Conservation (phyloP, 1,140 invertebrate species). For the Ladona fulva region DNA sequence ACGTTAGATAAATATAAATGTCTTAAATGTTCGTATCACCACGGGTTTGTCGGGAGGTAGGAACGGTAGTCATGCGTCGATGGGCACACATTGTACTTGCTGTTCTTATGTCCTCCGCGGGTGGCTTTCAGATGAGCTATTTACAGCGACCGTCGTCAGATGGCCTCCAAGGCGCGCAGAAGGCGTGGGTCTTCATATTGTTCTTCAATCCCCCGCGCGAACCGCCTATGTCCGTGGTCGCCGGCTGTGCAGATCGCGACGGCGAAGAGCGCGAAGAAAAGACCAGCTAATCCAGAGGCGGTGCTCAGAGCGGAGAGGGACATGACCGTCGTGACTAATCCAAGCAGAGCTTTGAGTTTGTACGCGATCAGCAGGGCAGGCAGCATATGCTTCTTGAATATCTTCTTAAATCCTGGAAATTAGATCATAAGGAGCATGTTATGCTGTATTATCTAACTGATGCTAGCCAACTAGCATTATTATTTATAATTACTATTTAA, state of each 20-base stretch:
- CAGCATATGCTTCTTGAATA: background rate
- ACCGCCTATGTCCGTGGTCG: background rate
- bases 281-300: background rate
- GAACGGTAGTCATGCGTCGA: too few species aligned
- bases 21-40: too few species aligned
- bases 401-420: background rate
- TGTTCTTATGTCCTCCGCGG: too few species aligned
- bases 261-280: background rate
- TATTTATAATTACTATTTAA: too few species aligned
- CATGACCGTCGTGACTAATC: background rate
- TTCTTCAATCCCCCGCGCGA: background rate
- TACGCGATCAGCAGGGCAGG: background rate
- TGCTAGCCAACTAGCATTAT: too few species aligned
- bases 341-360: background rate
- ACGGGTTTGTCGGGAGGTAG: too few species aligned
- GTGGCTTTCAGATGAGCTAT: too few species aligned
- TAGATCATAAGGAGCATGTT: too few species aligned
- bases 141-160: background rate
- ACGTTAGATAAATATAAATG: too few species aligned
- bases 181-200: background rate
- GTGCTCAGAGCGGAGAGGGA: background rate
- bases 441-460: too few species aligned
- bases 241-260: background rate
- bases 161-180: background rate
- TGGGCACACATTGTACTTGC: too few species aligned